Evolutionary conservation across 2,113 vertebrate species (phyloP), one percentile per base, ranked within the genome.

Genomic region (Bos indicus): DNA sequence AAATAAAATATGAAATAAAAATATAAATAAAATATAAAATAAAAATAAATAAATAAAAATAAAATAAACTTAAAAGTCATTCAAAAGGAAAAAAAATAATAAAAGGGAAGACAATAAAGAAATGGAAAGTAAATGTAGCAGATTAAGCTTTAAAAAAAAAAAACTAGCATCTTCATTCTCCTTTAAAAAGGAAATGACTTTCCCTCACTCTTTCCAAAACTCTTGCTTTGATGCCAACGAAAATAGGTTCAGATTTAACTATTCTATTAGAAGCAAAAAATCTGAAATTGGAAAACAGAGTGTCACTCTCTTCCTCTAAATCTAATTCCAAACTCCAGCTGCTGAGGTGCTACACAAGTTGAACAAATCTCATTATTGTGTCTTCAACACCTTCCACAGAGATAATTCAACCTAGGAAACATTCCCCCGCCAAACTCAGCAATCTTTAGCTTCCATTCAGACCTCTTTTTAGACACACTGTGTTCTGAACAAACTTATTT

Each of bases 101-200:
- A 59, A 59, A 59, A 59, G 57, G 57, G 25, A 59, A 26, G 57
- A 59, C 57, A 56, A 56, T 56, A 10, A 59, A 59, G 57, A 59
- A 59, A 59, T 59, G 57, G 57, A 28, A 59, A 59, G 57, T 59
- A 59, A 28, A 59, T 28, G 25, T 59, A 59, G 57, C 57, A 59
- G 11, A 59, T 59, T 59, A 59, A 59, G 25, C 57, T 59, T 59
- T 25, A 21, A 19, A 2, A 19, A 54, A 54, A 59, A 30, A 82
- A 92, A 77, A 54, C 5, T 83, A 4, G 21, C n/a, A 88, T 88
- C 19, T 71, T 86, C 60, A 13, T 36, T 91, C 28, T 92, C 51
- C 23, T 95, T 87, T 94, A 57, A 94, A 95, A 93, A 88, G 14
- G 89, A 91, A 94, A 43, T 43, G 12, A 59, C 6, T 95, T 59